Percentiles rank a stretch among this genome's conserved stretches.
Conservation (phyloP, 2,888 invertebrate species). For the Lysandra bellargus region DNA sequence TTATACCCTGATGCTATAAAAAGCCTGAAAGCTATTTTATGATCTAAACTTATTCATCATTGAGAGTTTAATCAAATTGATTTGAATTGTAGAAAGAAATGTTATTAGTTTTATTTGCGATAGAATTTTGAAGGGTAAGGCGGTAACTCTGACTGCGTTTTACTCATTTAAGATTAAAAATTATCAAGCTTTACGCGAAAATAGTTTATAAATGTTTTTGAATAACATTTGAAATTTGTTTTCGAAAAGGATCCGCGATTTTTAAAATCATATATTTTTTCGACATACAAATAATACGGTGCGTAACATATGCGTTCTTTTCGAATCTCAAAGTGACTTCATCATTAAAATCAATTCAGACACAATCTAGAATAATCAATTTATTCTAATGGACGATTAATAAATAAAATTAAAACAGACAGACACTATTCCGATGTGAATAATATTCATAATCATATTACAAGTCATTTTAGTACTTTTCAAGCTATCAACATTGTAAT, state of each 20-base stretch:
- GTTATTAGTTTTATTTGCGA: slow-evolving; percentile 25
- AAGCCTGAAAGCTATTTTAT: slow-evolving; percentile 29
- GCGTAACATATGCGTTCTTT: no score
- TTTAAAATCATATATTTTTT: no score
- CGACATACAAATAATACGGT: no score
- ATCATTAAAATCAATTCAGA: no score
- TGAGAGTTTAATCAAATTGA: slow-evolving; percentile 24
- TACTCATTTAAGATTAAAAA: not conserved
- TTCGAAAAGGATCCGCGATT: no score
- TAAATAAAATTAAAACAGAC: no score
- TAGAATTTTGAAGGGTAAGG: slow-evolving; percentile 21
- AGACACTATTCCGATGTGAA: no score
- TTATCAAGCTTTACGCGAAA: not conserved
- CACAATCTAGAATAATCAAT: no score
- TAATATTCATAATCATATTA: no score
- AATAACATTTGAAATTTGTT: no score
- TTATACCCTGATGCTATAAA: not conserved
- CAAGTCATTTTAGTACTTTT: not conserved
- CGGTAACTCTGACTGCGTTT: slow-evolving; percentile 2
- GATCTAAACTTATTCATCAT: slow-evolving; percentile 25
- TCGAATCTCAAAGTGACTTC: no score
- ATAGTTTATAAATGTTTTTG: not conserved
- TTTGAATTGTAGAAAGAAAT: slow-evolving; percentile 19
- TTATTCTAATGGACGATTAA: no score
- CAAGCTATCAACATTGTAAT: not conserved